Conservation (phyloP, 2,888 invertebrate species). For the Drosophila bunnanda region DNA sequence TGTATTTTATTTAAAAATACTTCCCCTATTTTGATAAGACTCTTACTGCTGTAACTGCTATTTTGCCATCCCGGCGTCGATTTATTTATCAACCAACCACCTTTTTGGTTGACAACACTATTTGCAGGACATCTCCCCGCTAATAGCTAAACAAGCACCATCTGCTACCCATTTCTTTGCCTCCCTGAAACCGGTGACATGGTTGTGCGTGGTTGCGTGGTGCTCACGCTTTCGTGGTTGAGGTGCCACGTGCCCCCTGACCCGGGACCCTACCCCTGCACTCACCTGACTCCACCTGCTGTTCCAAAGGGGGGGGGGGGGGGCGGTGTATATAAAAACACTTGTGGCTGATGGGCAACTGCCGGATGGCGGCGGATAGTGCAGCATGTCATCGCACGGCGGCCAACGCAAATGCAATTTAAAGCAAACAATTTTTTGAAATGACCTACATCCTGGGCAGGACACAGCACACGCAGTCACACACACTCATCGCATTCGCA, state of each 20-base stretch:
- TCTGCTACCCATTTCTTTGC: slow-evolving; percentile 25
- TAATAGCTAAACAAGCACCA: slow-evolving; percentile 70
- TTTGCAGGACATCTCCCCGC: slow-evolving; percentile 36
- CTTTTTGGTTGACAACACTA: slow-evolving; percentile 10
- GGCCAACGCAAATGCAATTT: slow-evolving; percentile 78
- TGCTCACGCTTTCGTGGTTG: slow-evolving; percentile 35
- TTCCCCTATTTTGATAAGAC: not conserved
- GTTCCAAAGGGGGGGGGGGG: not conserved
- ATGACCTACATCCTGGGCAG: slow-evolving; percentile 78
- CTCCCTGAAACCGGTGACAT: slow-evolving; percentile 16
- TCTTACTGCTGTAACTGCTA: not conserved
- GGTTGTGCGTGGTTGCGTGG: slow-evolving; percentile 40
- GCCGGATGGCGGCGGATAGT: slow-evolving; percentile 50
- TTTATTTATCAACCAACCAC: not conserved
- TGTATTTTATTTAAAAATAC: not conserved
- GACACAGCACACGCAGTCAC: slow-evolving; percentile 34
- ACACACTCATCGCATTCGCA: slow-evolving; percentile 10
- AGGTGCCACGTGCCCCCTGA: slow-evolving; percentile 12
- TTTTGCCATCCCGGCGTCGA: not conserved
- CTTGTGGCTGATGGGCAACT: slow-evolving; percentile 69
- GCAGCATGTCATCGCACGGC: slow-evolving; percentile 70
- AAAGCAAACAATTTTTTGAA: slow-evolving; percentile 79
- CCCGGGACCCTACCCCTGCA: not conserved
- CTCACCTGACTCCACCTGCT: slow-evolving; percentile 37
- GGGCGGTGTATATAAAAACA: slow-evolving; percentile 55